Conservation (phyloP, 2,113 vertebrate genomes). For the Cervus canadensis region DNA sequence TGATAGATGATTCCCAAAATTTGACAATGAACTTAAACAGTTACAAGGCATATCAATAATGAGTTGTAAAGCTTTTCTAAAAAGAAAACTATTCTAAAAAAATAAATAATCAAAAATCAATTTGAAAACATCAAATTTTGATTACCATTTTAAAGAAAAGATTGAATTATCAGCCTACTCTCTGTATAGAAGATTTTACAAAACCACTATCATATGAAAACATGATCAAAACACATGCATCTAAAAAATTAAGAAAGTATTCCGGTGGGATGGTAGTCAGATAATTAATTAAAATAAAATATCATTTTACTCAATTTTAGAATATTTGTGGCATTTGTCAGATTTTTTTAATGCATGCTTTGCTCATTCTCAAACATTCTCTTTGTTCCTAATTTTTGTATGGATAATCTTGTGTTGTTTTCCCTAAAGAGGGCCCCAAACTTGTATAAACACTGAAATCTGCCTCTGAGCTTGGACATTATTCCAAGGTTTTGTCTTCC, state of each 20-base stretch:
- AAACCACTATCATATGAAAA: not conserved
- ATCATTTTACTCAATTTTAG: conserved; percentile 1
- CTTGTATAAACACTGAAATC: not conserved
- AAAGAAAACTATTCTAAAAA: not conserved
- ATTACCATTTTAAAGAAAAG: not conserved
- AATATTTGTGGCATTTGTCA: not conserved
- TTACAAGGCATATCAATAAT: not conserved
- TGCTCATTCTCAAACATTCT: not conserved
- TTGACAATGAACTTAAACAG: not conserved
- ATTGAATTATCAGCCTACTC: not conserved
- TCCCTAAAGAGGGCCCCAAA: not conserved
- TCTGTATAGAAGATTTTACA: not conserved
- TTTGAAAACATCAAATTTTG: conserved; percentile 14
- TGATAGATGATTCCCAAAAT: not conserved
- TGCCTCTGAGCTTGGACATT: not conserved
- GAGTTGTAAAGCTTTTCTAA: not conserved
- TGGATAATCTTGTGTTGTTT: not conserved
- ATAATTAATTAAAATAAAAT: not conserved
- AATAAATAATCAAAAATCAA: not conserved
- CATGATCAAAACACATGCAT: not conserved
- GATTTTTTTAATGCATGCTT: not conserved
- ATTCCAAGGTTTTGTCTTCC: not conserved
- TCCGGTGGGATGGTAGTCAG: not conserved
- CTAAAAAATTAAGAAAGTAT: not conserved
- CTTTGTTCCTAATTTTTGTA: not conserved